These are phyloP conservation scores for Ptiloglossa arizonensis DNA, from an alignment of 1,140 invertebrate species.

Conservation along the genomic window DNA sequence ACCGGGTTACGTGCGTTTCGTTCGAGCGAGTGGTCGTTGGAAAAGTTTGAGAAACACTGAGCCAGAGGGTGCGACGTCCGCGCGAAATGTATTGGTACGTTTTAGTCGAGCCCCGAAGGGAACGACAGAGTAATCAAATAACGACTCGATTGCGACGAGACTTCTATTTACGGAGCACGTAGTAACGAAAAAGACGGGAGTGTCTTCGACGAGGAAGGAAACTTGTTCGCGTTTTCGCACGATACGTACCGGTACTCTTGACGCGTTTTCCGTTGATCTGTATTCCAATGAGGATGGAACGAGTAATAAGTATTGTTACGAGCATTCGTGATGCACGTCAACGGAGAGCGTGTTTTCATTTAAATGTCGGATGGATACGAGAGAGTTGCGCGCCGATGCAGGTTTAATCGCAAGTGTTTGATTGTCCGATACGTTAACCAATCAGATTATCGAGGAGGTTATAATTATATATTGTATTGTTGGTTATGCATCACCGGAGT, in stretches of 20 bases:
- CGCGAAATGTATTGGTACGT: conserved; percentile 11
- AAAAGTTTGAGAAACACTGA: too few relatives aligned
- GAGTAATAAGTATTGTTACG: neutral
- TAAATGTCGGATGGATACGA: too few relatives aligned
- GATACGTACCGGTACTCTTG: neutral
- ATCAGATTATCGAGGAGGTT: too few relatives aligned
- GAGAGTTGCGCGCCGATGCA: too few relatives aligned
- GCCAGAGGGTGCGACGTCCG: conserved; percentile 11
- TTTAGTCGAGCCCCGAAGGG: neutral
- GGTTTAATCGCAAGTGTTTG: too few relatives aligned
- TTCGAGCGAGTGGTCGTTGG: too few relatives aligned
- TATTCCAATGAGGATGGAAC: neutral
- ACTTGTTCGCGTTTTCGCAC: neutral
- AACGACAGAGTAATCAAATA: conserved; percentile 15
- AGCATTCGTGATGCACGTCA: neutral
- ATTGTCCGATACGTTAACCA: too few relatives aligned
- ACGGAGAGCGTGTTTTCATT: neutral
- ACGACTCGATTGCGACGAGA: conserved; percentile 3
- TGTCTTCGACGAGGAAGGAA: neutral
- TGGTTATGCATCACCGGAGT: too few relatives aligned
- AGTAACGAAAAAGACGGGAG: neutral
- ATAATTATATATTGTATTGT: too few relatives aligned
- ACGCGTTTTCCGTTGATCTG: neutral
- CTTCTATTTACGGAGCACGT: neutral
- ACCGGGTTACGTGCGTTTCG: too few relatives aligned